Evolutionary conservation across 1,140 invertebrate species (phyloP), one percentile per base, ranked within the genome.

Genomic region (Drosophila ficusphila): DNA sequence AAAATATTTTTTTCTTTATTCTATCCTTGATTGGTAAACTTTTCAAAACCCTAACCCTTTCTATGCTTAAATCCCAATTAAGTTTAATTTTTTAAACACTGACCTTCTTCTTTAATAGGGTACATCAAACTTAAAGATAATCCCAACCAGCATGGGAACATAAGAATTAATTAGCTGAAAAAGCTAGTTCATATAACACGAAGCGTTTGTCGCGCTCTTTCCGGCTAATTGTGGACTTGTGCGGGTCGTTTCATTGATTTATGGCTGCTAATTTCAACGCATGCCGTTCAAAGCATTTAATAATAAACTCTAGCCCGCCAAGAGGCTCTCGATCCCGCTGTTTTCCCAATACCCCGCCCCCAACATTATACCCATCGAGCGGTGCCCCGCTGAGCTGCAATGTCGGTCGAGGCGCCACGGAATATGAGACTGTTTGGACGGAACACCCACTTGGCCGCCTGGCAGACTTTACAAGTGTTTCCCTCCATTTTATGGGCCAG

Each of bases 201-300:
- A 51, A 54, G 71, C 76, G 62, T 74, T 71, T 62, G 39, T 48
- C 38, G 39, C 38, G 12, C 21, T 49, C 39, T 9, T 42, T 36
- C 38, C 23, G 69, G 71, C 81, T 86, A 85, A 85, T 85, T 85
- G 81, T 86, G 70, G 81, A 76, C 81, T 85, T 86, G 81, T 72
- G 76, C 62, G 54, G 75, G 81, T 85, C 81, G 82, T 85, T 85
- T 81, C 81, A 85, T 85, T 85, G 81, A 85, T 85, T 85, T 85
- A 85, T 85, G 81, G 62, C 76, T 74, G 67, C 81, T 86, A 81
- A 85, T 85, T 85, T 85, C 72, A 76, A 85, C 81, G 73, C 81
- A 81, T 79, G 81, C 73, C 76, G 76, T 64, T 76, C 54, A 81
- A 81, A 85, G 81, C 81, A 85, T 85, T 81, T 86, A 85, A 85